Base-by-base conservation (phyloP, 2,113 vertebrate species). In the Taxidea taxus region DNA sequence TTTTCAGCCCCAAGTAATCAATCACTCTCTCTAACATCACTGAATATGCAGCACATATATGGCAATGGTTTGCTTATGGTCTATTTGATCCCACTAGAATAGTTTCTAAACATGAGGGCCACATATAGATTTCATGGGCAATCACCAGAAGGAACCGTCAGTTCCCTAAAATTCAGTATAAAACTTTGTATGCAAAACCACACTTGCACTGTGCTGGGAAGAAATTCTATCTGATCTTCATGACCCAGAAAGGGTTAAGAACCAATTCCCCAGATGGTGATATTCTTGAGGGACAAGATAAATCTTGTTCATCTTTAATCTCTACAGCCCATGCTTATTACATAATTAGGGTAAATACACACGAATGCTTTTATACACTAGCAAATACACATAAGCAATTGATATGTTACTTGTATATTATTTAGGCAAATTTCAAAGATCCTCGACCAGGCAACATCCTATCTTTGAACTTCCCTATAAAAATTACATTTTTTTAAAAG, bases 381-480 rank as follows among this genome's bases (percentile, higher is more conserved):
- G 44, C 66, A 90, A 96, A 56, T 72, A 95, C 51, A 94, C 14
- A 75, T 5, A 95, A 85, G 47, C 47, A 93, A 81, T 0, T 56
- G 47, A 87, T 87, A 89, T 51, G 39, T 85, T 70, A 60, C 74
- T 58, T 58, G 23, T 31, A 44, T 39, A 84, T 66, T 72, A 39
- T 72, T 91, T 58, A 91, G 77, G 62, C 12, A 91, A 92, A 91
- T 56, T 86, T 94, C 68, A 78, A 90, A 64, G 85, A 58, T 31
- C n/a, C 5, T 29, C 21, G 2, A 85, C 39, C 74, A 93, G 49
- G 81, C 58, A 87, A 75, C 25, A 56, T 87, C 51, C 31, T 90
- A 91, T 42, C 49, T 11, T 91, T 23, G 68, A 66, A 27, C 9
- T 51, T 68, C 34, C 56, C 34, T 68, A 70, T 78, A 94, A 93